phyloP scores from a whole-genome alignment of 2,888 invertebrate genomes.

The Rhimphoctona megacephalus region DNA sequence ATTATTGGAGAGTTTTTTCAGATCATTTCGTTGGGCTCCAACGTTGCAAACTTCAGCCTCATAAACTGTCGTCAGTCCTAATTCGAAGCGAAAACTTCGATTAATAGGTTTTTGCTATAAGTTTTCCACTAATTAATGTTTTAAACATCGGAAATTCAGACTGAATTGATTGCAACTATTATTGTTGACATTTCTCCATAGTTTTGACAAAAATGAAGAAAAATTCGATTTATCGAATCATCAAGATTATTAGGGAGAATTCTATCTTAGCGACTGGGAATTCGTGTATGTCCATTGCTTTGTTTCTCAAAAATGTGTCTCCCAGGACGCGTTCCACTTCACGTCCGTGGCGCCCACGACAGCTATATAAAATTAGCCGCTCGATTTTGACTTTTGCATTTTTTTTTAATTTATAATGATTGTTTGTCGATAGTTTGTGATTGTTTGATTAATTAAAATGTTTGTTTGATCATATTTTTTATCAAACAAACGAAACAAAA shows the following conservation, averaged over 20 bases:
- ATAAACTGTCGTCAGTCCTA: neutral
- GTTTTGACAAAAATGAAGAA: neutral
- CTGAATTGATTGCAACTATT: neutral
- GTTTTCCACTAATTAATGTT: neutral
- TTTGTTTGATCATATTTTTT: too few species aligned
- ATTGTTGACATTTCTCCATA: neutral
- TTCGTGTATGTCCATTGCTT: neutral
- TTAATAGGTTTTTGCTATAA: neutral
- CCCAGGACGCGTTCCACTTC: too few species aligned
- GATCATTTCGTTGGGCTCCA: too few species aligned
- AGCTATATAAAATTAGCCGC: too few species aligned
- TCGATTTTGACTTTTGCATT: too few species aligned
- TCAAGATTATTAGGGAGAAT: neutral
- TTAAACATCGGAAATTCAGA: neutral
- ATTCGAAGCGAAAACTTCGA: neutral
- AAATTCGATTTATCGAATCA: neutral
- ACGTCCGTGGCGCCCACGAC: too few species aligned
- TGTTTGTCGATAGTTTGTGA: too few species aligned
- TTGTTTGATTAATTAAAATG: too few species aligned
- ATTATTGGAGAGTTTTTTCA: too few species aligned
- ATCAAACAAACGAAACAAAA: too few species aligned
- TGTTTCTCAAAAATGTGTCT: neutral
- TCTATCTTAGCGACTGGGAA: slow-evolving; percentile 21
- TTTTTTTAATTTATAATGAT: too few species aligned
- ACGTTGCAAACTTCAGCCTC: too few species aligned